Percentiles rank a stretch among this genome's conserved stretches.
Conservation (phyloP, 2,797 vertebrate genomes). For the Varecia variegata region DNA sequence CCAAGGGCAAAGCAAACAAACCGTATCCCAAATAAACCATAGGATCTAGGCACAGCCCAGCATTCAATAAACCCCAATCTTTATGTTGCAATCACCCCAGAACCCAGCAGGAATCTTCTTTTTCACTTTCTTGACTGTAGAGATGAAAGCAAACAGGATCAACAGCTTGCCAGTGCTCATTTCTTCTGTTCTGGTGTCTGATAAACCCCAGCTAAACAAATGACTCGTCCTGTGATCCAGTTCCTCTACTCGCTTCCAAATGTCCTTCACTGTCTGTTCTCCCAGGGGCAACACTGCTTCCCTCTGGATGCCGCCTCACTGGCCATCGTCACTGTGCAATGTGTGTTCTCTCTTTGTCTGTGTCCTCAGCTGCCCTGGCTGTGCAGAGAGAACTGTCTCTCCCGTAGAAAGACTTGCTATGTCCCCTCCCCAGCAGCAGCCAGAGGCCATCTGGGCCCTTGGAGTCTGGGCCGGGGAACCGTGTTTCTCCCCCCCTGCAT, state of each 20-base stretch:
- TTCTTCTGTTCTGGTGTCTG: neutral
- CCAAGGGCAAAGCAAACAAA: neutral
- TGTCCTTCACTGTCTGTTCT: slow-evolving; percentile 76
- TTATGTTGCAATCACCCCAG: neutral
- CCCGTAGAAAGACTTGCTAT: neutral
- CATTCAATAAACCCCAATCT: neutral
- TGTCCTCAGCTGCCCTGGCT: slow-evolving; percentile 27
- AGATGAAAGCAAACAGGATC: neutral
- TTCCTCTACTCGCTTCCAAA: slow-evolving; percentile 70
- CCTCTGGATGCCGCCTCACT: slow-evolving; percentile 72
- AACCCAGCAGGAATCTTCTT: neutral
- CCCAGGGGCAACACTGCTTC: slow-evolving; percentile 68
- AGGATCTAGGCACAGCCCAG: neutral
- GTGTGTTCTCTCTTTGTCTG: slow-evolving; percentile 43
- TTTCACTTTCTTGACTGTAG: neutral
- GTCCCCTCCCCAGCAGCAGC: neutral
- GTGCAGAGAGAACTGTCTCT: slow-evolving; percentile 22
- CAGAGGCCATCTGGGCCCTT: neutral
- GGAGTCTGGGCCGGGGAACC: neutral
- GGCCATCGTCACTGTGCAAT: slow-evolving; percentile 66
- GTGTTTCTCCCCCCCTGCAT: neutral
- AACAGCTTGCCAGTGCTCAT: neutral
- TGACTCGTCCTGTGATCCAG: neutral
- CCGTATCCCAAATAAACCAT: neutral
- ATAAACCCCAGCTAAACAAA: neutral